Percentiles rank a stretch among this genome's conserved stretches.
These are phyloP conservation scores for Pseudomyrmex pallidus DNA, from an alignment of 1,140 invertebrate genomes.

Conservation along the genomic window DNA sequence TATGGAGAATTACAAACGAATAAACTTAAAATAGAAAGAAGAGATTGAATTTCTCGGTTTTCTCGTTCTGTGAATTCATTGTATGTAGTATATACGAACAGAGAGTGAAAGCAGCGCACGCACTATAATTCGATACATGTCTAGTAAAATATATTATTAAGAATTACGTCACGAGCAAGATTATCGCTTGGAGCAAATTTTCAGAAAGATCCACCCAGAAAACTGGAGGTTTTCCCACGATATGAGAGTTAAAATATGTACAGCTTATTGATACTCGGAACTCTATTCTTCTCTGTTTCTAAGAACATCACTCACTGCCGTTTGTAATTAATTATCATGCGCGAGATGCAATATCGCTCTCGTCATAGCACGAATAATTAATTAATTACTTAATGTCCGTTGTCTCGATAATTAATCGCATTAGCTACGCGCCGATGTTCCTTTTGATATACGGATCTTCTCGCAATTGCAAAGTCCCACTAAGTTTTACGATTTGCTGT, in stretches of 20 bases:
- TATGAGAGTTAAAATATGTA: constrained; percentile 55
- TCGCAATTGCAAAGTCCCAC: constrained; percentile 19
- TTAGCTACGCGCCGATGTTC: constrained; percentile 45
- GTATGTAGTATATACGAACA: neutral
- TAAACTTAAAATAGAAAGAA: no score
- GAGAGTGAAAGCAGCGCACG: constrained; percentile 16
- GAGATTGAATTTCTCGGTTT: no score
- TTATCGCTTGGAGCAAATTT: constrained; percentile 23
- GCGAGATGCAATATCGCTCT: constrained; percentile 29
- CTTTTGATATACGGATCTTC: constrained; percentile 51
- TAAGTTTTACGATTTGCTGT: constrained; percentile 23
- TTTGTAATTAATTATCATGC: constrained; percentile 68
- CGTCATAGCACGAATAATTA: constrained; percentile 63
- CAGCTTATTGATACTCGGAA: neutral
- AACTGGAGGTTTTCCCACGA: neutral
- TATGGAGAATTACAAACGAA: no score
- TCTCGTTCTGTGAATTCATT: no score
- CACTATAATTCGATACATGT: neutral
- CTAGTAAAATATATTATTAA: neutral
- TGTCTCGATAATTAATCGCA: constrained; percentile 68
- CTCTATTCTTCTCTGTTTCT: neutral
- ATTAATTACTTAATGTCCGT: constrained; percentile 60
- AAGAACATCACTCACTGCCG: constrained; percentile 24
- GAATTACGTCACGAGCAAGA: constrained; percentile 11
- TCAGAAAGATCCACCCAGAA: neutral